Conservation (phyloP, 2,113 vertebrate genomes). For the Tragelaphus strepsiceros region DNA sequence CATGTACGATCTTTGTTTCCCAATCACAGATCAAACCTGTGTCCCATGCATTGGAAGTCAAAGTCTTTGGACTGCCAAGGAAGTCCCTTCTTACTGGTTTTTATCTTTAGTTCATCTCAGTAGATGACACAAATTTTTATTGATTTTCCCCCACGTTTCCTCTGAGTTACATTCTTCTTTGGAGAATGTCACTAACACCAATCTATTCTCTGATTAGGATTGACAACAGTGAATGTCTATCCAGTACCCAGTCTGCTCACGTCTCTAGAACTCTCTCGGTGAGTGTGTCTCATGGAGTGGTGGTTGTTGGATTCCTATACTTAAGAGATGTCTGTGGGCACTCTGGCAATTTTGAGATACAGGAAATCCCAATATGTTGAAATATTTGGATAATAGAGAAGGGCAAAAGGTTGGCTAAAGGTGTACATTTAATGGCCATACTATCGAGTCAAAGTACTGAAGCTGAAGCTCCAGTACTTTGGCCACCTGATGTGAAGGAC, state of each 20-base stretch:
- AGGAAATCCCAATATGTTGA: not conserved
- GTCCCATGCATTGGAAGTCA: not conserved
- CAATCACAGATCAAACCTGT: not conserved
- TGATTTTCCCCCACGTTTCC: constrained; percentile 10
- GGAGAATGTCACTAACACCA: constrained; percentile 30
- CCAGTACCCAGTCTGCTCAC: constrained; percentile 90
- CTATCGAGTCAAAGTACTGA: not conserved
- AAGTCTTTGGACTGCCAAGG: not conserved
- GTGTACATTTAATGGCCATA: not conserved
- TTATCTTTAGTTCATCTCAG: not conserved
- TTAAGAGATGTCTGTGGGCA: not conserved
- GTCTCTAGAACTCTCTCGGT: constrained; percentile 92
- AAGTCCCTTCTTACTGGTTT: not conserved
- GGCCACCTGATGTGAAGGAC: not conserved
- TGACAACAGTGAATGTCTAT: constrained; percentile 90
- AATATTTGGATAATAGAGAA: not conserved
- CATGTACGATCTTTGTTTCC: not conserved
- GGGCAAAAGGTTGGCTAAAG: not conserved
- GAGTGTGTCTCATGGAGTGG: constrained; percentile 73
- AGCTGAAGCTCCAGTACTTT: not conserved
- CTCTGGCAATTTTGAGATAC: not conserved
- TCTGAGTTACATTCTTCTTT: not conserved
- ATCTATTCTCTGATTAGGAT: constrained; percentile 80
- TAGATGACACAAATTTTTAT: not conserved
- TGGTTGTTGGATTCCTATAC: not conserved